phyloP scores from a whole-genome alignment of 2,113 vertebrate species.

The Xenotilapia caudafasciata region DNA sequence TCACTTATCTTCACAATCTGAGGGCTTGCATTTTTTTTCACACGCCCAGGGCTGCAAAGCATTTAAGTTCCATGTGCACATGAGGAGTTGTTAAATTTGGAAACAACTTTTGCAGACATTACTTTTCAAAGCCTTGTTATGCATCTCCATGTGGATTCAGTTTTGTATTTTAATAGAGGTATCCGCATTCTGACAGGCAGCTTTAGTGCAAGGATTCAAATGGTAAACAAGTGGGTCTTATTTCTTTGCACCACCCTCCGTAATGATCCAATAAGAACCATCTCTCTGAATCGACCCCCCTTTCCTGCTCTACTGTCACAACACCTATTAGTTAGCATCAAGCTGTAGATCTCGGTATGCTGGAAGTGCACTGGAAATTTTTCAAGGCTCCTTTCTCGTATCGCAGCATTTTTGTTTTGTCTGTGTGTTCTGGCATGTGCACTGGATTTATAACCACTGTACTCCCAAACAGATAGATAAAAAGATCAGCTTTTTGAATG shows the following conservation, averaged over 20 bases:
- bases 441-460: neutral
- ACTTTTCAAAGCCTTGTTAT: conserved; percentile 5
- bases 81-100: neutral
- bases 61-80: neutral
- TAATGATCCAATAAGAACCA: conserved; percentile 41
- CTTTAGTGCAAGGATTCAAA: neutral
- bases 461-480: neutral
- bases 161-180: neutral
- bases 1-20: neutral
- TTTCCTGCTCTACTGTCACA: conserved; percentile 3
- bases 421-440: neutral
- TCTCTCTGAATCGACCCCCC: neutral
- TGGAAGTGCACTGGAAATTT: neutral
- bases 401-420: neutral
- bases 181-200: neutral
- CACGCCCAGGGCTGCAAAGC: neutral
- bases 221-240: conserved; percentile 34
- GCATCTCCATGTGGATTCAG: neutral
- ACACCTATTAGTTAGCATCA: neutral
- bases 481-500: neutral
- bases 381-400: neutral
- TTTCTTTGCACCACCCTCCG: conserved; percentile 28
- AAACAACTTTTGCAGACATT: conserved; percentile 15
- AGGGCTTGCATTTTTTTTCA: neutral
- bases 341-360: neutral